These are phyloP conservation scores for Microcaecilia unicolor DNA, from an alignment of 2,797 vertebrate species.

Conservation along the genomic window DNA sequence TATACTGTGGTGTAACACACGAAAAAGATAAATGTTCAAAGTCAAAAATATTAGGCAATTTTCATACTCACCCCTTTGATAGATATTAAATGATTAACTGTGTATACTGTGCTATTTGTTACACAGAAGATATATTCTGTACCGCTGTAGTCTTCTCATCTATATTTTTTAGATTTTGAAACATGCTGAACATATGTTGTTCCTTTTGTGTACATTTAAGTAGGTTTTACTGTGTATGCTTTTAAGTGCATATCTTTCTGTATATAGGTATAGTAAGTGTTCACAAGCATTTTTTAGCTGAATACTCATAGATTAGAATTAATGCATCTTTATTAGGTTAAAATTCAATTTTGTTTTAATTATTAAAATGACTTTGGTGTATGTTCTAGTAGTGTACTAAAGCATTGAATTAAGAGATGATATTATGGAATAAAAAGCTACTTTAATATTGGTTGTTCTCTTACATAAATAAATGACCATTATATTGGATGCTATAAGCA, in stretches of 20 bases:
- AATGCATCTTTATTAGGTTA: constrained; percentile 20
- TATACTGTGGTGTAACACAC: too few relatives aligned
- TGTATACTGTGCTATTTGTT: too few relatives aligned
- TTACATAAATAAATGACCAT: constrained; percentile 60
- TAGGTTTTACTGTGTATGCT: neutral
- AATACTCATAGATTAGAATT: constrained; percentile 12
- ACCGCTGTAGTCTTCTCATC: too few relatives aligned
- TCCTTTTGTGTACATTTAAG: neutral
- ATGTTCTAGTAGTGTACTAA: constrained; percentile 42
- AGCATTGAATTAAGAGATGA: constrained; percentile 43
- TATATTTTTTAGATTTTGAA: too few relatives aligned
- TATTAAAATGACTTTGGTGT: constrained; percentile 44
- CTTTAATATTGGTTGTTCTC: constrained; percentile 49
- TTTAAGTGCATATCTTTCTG: constrained; percentile 7
- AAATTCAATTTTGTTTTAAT: constrained; percentile 30
- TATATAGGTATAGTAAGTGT: constrained; percentile 3
- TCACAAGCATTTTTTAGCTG: constrained; percentile 12
- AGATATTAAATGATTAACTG: too few relatives aligned
- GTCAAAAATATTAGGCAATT: too few relatives aligned
- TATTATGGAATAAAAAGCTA: constrained; percentile 45
- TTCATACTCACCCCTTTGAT: too few relatives aligned
- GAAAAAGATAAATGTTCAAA: too few relatives aligned
- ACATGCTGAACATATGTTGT: too few relatives aligned
- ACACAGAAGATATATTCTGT: too few relatives aligned
- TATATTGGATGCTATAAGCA: constrained; percentile 54